These are phyloP conservation scores for Germaria angustata DNA, from an alignment of 2,888 invertebrate genomes.

Conservation along the genomic window DNA sequence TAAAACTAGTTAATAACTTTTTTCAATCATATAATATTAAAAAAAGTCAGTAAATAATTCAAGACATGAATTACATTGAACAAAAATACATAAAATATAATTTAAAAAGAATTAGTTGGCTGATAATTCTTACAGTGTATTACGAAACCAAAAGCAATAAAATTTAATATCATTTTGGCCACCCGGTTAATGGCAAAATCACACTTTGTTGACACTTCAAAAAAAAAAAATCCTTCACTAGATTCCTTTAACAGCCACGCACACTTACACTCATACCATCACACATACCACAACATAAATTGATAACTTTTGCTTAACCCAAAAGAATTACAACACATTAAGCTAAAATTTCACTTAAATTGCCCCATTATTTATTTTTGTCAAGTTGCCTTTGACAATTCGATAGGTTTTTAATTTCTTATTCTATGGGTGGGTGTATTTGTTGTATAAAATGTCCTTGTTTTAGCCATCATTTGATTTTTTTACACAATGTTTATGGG, in stretches of 20 bases:
- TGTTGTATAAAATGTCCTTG: neutral
- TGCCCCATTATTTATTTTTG: neutral
- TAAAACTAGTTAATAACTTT: too few relatives aligned
- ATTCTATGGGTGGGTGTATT: neutral
- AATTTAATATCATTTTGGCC: constrained; percentile 37
- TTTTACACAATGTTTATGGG: constrained; percentile 10
- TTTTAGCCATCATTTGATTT: neutral
- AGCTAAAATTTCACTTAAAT: neutral
- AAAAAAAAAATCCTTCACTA: constrained; percentile 17
- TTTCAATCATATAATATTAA: too few relatives aligned
- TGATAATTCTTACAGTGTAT: neutral
- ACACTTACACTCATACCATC: neutral
- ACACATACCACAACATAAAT: neutral
- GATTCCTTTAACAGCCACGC: neutral
- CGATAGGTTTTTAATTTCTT: neutral
- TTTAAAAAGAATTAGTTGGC: too few relatives aligned
- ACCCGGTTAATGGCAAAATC: constrained; percentile 43
- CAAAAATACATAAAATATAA: too few relatives aligned
- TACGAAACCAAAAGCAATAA: neutral
- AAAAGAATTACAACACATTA: constrained; percentile 5
- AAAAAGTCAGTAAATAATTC: too few relatives aligned
- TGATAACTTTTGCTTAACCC: neutral
- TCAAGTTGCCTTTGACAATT: constrained; percentile 5
- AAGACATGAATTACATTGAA: too few relatives aligned
- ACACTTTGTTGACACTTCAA: constrained; percentile 37